A percentile compares a stretch with the other conserved stretches of the same genome.
phyloP scores from a whole-genome alignment of 2,888 invertebrate species.

The Cosmia pyralina region DNA sequence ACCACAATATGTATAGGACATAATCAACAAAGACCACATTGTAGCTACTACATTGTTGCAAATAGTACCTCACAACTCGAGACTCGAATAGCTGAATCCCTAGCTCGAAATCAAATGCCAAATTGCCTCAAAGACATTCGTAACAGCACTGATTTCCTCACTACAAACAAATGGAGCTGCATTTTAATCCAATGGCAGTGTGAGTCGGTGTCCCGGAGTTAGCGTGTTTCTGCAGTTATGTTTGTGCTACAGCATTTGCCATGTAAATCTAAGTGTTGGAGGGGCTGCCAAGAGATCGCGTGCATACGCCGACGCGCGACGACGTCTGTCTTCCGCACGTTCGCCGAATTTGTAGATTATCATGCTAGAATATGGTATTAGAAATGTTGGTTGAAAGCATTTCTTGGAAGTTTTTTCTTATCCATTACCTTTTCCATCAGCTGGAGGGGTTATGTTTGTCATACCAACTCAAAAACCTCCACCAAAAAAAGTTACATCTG shows the following conservation, averaged over 20 bases:
- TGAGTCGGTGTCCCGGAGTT: slow-evolving; percentile 43
- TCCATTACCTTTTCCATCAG: background rate
- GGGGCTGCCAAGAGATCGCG: slow-evolving; percentile 67
- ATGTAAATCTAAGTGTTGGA: slow-evolving; percentile 66
- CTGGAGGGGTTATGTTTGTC: no score
- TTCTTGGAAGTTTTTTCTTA: slow-evolving; percentile 1
- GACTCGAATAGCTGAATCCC: background rate
- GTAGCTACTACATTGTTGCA: background rate
- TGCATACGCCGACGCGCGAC: slow-evolving; percentile 48
- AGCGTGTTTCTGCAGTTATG: slow-evolving; percentile 57
- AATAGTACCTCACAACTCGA: slow-evolving; percentile 2
- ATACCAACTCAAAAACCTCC: no score
- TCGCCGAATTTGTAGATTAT: slow-evolving; percentile 61
- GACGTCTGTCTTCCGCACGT: slow-evolving; percentile 58
- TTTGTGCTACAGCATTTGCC: slow-evolving; percentile 64
- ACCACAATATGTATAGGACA: background rate
- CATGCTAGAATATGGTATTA: slow-evolving; percentile 46
- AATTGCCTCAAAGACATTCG: slow-evolving; percentile 46
- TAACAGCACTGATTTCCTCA: slow-evolving; percentile 36
- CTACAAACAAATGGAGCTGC: slow-evolving; percentile 39
- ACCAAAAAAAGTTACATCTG: no score
- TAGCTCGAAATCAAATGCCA: slow-evolving; percentile 25
- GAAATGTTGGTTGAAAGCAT: slow-evolving; percentile 18
- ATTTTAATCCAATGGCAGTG: slow-evolving; percentile 53
- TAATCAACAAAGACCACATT: slow-evolving; percentile 7